phyloP scores from a whole-genome alignment of 2,888 invertebrate species.

The Macaria notata region DNA sequence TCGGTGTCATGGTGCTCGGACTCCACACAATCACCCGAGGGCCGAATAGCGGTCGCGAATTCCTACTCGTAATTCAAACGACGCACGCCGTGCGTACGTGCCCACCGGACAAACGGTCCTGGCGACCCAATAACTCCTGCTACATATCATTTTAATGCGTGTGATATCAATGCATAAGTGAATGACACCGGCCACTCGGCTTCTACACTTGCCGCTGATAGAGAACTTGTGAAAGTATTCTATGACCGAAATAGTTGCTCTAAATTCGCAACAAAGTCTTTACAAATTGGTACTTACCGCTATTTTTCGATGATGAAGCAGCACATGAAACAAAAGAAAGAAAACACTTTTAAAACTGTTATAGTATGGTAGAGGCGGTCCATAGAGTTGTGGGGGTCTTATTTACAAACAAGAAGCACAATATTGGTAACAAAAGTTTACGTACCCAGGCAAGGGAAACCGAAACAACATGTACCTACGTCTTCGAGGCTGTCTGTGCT shows the following conservation, averaged over 20 bases:
- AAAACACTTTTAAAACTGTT: slow-evolving; percentile 25
- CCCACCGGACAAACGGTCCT: slow-evolving; percentile 67
- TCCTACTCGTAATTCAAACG: slow-evolving; percentile 79
- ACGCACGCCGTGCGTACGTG: slow-evolving; percentile 70
- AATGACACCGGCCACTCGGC: slow-evolving; percentile 28
- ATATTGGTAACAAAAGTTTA: slow-evolving; percentile 26
- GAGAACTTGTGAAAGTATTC: slow-evolving; percentile 23
- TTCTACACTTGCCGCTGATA: slow-evolving; percentile 24
- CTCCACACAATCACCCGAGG: slow-evolving; percentile 50
- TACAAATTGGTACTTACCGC: slow-evolving; percentile 62
- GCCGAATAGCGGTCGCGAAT: slow-evolving; percentile 80
- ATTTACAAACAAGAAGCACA: slow-evolving; percentile 17
- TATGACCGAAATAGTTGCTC: slow-evolving; percentile 8
- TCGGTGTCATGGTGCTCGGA: slow-evolving; percentile 71
- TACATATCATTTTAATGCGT: slow-evolving; percentile 54
- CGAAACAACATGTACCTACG: slow-evolving; percentile 73
- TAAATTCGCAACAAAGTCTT: background rate
- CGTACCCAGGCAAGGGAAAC: slow-evolving; percentile 70
- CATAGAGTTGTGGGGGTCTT: slow-evolving; percentile 5
- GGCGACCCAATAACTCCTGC: slow-evolving; percentile 71
- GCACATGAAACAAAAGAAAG: slow-evolving; percentile 73
- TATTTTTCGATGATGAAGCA: slow-evolving; percentile 45
- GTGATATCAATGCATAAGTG: slow-evolving; percentile 46
- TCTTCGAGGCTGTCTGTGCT: slow-evolving; percentile 69
- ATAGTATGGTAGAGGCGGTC: slow-evolving; percentile 6